Conservation (phyloP, 2,113 vertebrate species). For the Orycteropus afer region DNA sequence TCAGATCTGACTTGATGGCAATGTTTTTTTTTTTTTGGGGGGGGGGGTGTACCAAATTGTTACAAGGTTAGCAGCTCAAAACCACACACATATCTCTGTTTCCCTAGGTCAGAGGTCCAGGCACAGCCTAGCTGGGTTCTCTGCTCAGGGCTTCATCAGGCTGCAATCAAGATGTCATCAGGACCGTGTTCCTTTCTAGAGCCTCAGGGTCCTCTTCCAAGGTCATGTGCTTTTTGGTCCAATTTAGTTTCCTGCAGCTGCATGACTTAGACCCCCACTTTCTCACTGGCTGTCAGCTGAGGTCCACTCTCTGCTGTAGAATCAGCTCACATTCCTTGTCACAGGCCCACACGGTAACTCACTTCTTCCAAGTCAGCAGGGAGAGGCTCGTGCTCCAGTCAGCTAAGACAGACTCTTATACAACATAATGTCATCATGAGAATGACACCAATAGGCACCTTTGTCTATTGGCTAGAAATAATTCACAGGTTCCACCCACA, state of each 20-base stretch:
- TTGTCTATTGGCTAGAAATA: slow-evolving; percentile 32
- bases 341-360: neutral
- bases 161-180: neutral
- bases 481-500: neutral
- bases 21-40: too few relatives aligned
- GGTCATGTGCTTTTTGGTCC: neutral
- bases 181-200: neutral
- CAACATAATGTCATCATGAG: neutral
- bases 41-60: slow-evolving; percentile 4
- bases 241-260: neutral
- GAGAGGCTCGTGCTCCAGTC: neutral
- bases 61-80: neutral
- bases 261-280: neutral
- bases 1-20: too few relatives aligned
- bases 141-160: neutral
- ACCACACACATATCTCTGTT: neutral
- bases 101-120: neutral
- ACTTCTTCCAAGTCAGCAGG: neutral
- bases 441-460: neutral
- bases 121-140: neutral
- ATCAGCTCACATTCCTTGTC: neutral
- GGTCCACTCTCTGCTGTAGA: neutral
- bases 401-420: neutral
- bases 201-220: neutral
- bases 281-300: neutral